A percentile compares a stretch with the other conserved stretches of the same genome.
phyloP scores from a whole-genome alignment of 2,888 invertebrate genomes.

The Boloria selene region DNA sequence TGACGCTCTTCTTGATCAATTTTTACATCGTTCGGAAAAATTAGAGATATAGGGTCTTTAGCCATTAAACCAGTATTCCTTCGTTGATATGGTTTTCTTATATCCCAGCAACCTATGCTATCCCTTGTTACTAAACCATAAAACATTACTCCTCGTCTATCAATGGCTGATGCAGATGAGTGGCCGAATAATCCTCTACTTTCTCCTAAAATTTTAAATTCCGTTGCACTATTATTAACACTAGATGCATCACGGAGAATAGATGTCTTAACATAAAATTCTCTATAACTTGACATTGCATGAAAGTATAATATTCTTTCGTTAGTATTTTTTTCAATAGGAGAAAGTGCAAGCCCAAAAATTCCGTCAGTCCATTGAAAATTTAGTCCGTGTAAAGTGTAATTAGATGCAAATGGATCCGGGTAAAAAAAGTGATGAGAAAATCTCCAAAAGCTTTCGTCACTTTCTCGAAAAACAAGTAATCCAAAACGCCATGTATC shows the following conservation, averaged over 20 bases:
- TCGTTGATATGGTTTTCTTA: constrained; percentile 85
- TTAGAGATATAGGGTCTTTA: constrained; percentile 82
- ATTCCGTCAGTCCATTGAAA: constrained; percentile 93
- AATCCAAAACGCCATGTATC: constrained; percentile 87
- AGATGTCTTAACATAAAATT: constrained; percentile 87
- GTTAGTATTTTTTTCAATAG: constrained; percentile 64
- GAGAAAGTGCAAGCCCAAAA: constrained; percentile 88
- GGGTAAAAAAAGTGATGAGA: constrained; percentile 87
- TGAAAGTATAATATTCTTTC: constrained; percentile 89
- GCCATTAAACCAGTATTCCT: constrained; percentile 85
- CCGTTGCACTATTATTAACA: constrained; percentile 58
- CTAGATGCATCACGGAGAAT: constrained; percentile 83
- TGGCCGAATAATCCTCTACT: constrained; percentile 85
- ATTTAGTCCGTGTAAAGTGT: constrained; percentile 87
- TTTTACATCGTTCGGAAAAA: constrained; percentile 92
- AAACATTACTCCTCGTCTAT: constrained; percentile 88
- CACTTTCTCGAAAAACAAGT: constrained; percentile 83
- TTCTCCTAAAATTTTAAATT: constrained; percentile 67
- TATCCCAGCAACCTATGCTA: constrained; percentile 91
- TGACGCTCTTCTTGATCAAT: constrained; percentile 87
- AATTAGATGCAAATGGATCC: constrained; percentile 88
- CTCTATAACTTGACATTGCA: constrained; percentile 90
- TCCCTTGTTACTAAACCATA: constrained; percentile 90
- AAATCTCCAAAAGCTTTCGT: constrained; percentile 84
- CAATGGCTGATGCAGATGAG: constrained; percentile 88